Evolutionary conservation across 2,888 invertebrate species (phyloP).

Genomic region (Epistrophe eligans): DNA sequence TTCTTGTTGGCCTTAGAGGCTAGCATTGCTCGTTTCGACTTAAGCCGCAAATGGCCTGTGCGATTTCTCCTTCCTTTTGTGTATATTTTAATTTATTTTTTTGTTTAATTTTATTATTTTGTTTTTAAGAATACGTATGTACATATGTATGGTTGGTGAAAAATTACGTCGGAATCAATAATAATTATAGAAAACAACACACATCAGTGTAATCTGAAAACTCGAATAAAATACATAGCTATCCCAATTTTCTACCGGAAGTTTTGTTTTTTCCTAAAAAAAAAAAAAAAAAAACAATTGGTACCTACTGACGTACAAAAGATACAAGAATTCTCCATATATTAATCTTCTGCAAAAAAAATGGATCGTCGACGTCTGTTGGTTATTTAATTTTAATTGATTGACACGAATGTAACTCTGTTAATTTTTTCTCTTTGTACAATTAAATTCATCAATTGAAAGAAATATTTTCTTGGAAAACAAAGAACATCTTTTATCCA

Average conservation of each 20-base stretch:
- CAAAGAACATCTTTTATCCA: conserved; percentile 4
- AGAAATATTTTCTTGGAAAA: conserved; percentile 30
- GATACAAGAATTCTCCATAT: neutral
- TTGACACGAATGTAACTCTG: conserved; percentile 67
- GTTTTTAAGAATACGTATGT: conserved; percentile 15
- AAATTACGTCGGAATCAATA: conserved; percentile 36
- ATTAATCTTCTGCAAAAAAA: neutral
- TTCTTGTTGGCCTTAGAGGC: conserved; percentile 7
- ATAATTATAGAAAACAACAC: conserved; percentile 23
- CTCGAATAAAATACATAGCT: conserved; percentile 1
- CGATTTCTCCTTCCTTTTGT: conserved; percentile 73
- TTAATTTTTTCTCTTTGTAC: conserved; percentile 57
- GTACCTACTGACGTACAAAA: neutral
- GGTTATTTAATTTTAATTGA: conserved; percentile 59
- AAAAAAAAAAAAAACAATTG: neutral
- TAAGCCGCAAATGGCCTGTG: conserved; percentile 50
- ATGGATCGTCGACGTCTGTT: conserved; percentile 32
- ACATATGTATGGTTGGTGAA: conserved; percentile 13
- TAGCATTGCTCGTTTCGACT: conserved; percentile 41
- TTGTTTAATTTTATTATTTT: conserved; percentile 13
- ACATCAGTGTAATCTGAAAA: conserved; percentile 40
- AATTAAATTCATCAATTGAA: conserved; percentile 57
- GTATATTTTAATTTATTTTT: conserved; percentile 42
- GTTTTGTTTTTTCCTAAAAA: neutral
- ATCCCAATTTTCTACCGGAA: conserved; percentile 17